Base-by-base conservation (phyloP, 2,888 invertebrate genomes). In the Archaeoteleia sp. region DNA sequence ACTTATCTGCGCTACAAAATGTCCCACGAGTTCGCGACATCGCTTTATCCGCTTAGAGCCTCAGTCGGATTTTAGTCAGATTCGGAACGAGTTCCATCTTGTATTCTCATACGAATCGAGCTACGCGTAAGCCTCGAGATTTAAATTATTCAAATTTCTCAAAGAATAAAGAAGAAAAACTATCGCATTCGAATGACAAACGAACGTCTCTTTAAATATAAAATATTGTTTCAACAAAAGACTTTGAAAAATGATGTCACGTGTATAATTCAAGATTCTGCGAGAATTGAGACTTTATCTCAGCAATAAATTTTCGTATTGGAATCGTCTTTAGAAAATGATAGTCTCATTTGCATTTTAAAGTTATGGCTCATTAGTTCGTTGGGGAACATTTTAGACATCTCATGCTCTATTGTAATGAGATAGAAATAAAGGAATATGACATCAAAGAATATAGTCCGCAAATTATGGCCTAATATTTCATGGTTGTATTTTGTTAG, bases 91-190 rank as follows among this genome's bases (percentile, higher is more conserved):
- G 57, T 51, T 51, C 53, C 34, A 58, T 43, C 63, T 34, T 5
- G 40, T 29, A 12, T 37, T 34, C 45, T 37, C 45, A 29, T 57
- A 57, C 51, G 45, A 65, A 57, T 65, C 57, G 57, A 57, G 40
- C n/a, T 20, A n/a, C 8, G 45, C 51, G 53, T 65, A 53, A 65
- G 58, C 58, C 46, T 29, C 42, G 45, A 49, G 55, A 42, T 32
- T 57, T 45, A 53, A 46, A 42, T 58, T 58, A 65, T 58, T 58
- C 15, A 53, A 65, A 65, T 65, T 65, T 53, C 53, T 1, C 14
- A 15, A 8, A 1, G 37, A 30, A 35, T 25, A 20, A 37, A 43
- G 35, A 17, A 51, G 34, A 27, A 63, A 46, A 49, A 17, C 27
- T 29, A n/a, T 49, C 43, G 23, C 6, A 5, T 45, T 13, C 35